Conservation (phyloP, 2,888 invertebrate genomes). For the Cordylochernes scorpioides region DNA sequence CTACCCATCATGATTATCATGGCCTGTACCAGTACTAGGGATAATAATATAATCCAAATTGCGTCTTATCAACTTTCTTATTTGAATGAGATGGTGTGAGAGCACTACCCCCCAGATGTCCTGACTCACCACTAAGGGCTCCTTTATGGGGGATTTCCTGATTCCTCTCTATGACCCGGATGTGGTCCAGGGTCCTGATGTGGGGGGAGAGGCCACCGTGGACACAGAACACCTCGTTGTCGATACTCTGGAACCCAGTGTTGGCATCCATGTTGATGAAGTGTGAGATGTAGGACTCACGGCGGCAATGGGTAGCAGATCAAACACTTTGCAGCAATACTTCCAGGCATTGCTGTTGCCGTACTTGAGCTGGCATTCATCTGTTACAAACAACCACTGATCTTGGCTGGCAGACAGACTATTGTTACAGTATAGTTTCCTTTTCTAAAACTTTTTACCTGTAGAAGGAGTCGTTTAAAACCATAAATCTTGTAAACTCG, state of each 20-base stretch:
- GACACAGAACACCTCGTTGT: slow-evolving; percentile 84
- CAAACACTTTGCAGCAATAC: slow-evolving; percentile 91
- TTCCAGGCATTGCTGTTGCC: slow-evolving; percentile 98
- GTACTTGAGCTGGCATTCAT: slow-evolving; percentile 96
- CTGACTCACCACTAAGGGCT: slow-evolving; percentile 78
- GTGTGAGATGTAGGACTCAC: slow-evolving; percentile 40
- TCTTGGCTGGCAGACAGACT: not conserved
- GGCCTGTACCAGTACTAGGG: too few relatives aligned
- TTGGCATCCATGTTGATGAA: not conserved
- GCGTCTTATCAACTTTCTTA: too few relatives aligned
- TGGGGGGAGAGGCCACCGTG: slow-evolving; percentile 93
- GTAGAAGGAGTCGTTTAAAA: too few relatives aligned
- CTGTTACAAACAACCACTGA: slow-evolving; percentile 22
- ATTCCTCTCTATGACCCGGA: slow-evolving; percentile 74
- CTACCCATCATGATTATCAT: too few relatives aligned
- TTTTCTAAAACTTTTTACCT: not conserved
- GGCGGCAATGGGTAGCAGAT: slow-evolving; percentile 85
- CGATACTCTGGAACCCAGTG: slow-evolving; percentile 64
- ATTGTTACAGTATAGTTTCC: not conserved
- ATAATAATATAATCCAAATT: too few relatives aligned
- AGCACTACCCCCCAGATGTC: slow-evolving; percentile 16
- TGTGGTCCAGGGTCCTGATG: slow-evolving; percentile 85
- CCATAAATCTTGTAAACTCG: too few relatives aligned
- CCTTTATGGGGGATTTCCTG: slow-evolving; percentile 97
- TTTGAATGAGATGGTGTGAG: too few relatives aligned